Evolutionary conservation across 2,797 vertebrate species (phyloP).

Genomic region (Sebastes miniatus): DNA sequence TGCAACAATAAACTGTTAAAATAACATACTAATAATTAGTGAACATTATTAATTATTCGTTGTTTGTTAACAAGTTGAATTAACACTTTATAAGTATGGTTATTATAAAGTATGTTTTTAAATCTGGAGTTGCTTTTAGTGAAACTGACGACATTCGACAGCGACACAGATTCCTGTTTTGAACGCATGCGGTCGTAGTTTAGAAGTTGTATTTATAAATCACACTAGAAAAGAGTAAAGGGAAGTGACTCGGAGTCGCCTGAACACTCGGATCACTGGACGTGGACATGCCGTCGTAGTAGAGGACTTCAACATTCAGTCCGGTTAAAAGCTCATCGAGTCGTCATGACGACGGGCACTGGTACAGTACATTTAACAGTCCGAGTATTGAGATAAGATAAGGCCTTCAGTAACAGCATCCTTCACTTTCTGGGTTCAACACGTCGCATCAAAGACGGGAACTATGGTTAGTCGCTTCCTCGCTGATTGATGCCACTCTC

Average conservation of each 20-base stretch:
- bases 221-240: conserved; percentile 15
- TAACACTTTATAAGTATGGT: too few relatives aligned
- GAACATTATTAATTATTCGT: too few relatives aligned
- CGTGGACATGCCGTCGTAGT: not conserved
- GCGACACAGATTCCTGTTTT: too few relatives aligned
- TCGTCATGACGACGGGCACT: not conserved
- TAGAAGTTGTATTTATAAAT: not conserved
- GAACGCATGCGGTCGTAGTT: too few relatives aligned
- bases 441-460: not conserved
- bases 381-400: not conserved
- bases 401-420: conserved; percentile 19
- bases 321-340: not conserved
- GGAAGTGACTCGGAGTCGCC: not conserved
- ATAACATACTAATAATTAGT: too few relatives aligned
- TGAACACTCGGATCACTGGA: not conserved
- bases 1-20: too few relatives aligned
- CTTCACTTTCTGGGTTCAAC: not conserved
- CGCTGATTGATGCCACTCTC: not conserved
- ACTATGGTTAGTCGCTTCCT: not conserved
- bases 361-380: conserved; percentile 47
- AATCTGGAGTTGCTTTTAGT: too few relatives aligned
- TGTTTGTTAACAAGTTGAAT: too few relatives aligned
- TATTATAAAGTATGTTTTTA: too few relatives aligned
- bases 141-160: too few relatives aligned
- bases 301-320: conserved; percentile 23